Percentiles rank a stretch among this genome's conserved stretches.
These are phyloP conservation scores for Corynorhinus townsendii DNA, from an alignment of 2,113 vertebrate species.

Conservation along the genomic window DNA sequence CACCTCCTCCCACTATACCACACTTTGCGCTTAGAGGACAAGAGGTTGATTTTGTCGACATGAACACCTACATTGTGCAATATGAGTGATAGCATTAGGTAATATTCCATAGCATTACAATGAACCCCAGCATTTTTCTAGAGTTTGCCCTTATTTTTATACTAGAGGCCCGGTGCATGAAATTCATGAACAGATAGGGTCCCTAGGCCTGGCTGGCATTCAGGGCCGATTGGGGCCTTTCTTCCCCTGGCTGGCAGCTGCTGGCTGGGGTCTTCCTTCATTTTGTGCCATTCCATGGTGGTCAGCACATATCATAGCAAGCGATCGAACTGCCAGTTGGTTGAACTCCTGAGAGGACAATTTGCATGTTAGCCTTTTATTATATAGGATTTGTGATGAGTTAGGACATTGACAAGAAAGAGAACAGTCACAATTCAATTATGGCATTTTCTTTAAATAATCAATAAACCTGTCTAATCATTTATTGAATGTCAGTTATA, in stretches of 20 bases:
- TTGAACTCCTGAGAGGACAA: no score
- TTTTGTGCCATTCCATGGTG: no score
- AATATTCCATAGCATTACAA: not conserved
- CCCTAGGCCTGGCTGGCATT: no score
- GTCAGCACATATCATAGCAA: no score
- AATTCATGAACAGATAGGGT: no score
- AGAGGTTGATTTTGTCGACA: not conserved
- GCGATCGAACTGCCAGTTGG: no score
- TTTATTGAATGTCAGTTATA: not conserved
- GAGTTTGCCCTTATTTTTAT: not conserved
- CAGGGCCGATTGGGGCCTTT: no score
- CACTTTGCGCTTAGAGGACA: not conserved
- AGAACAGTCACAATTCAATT: not conserved
- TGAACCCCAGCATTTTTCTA: not conserved
- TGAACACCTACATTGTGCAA: not conserved
- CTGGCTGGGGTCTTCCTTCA: no score
- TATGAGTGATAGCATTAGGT: not conserved
- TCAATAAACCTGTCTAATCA: not conserved
- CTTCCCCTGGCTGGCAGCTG: no score
- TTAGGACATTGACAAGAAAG: not conserved
- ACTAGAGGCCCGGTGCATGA: no score
- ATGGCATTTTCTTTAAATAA: not conserved
- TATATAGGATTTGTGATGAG: not conserved
- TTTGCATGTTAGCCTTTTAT: no score
- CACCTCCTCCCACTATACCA: not conserved